Base-by-base conservation (phyloP, 2,113 vertebrate species). In the Cochlearius cochlearius region DNA sequence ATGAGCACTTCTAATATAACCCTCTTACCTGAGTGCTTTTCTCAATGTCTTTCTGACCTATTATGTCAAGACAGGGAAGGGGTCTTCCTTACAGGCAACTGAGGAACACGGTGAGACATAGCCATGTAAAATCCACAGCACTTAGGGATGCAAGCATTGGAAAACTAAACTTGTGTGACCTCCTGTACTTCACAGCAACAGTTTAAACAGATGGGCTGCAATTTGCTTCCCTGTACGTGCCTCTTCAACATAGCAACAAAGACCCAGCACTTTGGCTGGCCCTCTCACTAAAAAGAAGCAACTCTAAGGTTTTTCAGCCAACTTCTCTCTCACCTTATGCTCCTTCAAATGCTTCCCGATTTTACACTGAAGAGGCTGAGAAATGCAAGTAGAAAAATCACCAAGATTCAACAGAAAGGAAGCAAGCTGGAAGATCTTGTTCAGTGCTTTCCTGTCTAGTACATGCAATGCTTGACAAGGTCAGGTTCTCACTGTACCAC, bases 401-500 rank as follows among this genome's bases (percentile, higher is more conserved):
- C 62, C 47, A 45, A 30, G 64, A 49, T 49, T 72, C 22, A 62
- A 60, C 18, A 78, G 78, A 81, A 43, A 45, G 62, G 79, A 85
- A 50, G 47, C 22, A 72, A 95, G 63, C 64, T 62, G 36, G 83
- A 81, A 94, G 93, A 74, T 82, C 47, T 85, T 49, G 43, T 60
- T 78, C 90, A 68, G 58, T 83, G 49, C 86, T 94, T 93, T 90
- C 34, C 49, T 85, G 68, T 52, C 80, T 36, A 87, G 94, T 84
- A 95, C 88, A 66, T 19, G 22, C 53, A 80, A 77, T 88, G 64
- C 83, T 87, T 91, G 58, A 56, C 92, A 97, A 95, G 91, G 91
- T 92, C 91, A 94, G 34, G 58, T 45, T 96, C 91, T 94, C 89
- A 32, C 58, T 67, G 78, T 72, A 59, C 60, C 62, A 58, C 56